phyloP scores from a whole-genome alignment of 2,797 vertebrate genomes.

The Miichthys miiuy region DNA sequence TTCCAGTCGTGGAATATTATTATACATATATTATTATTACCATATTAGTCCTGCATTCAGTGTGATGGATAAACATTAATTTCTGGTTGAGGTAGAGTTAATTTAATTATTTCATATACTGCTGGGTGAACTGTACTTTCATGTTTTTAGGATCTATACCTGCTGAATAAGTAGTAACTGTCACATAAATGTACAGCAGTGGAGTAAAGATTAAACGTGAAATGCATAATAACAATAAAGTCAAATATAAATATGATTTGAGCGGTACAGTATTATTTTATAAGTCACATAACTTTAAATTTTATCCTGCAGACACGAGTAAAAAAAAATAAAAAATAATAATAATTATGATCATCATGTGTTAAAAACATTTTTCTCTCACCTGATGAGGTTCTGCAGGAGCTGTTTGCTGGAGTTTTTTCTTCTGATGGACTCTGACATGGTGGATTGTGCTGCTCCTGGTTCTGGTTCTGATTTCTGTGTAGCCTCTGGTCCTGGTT shows the following conservation, averaged over 20 bases:
- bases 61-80: neutral
- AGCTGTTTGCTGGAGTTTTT: slow-evolving; percentile 88
- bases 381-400: slow-evolving; percentile 91
- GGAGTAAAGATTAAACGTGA: too few relatives aligned
- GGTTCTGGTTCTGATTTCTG: slow-evolving; percentile 15
- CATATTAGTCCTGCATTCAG: neutral
- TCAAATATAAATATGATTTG: too few relatives aligned
- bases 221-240: too few relatives aligned
- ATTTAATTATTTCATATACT: too few relatives aligned
- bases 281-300: too few relatives aligned
- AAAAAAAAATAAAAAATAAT: neutral
- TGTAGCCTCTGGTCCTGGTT: slow-evolving; percentile 14
- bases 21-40: neutral
- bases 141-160: too few relatives aligned
- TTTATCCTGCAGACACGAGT: neutral
- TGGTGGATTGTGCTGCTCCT: slow-evolving; percentile 62
- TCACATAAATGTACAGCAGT: too few relatives aligned
- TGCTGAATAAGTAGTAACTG: too few relatives aligned
- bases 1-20: neutral
- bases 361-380: slow-evolving; percentile 66
- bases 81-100: too few relatives aligned
- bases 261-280: too few relatives aligned
- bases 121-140: too few relatives aligned
- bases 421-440: slow-evolving; percentile 86
- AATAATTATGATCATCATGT: neutral